These are phyloP conservation scores for Sarcophaga subvicina DNA, from an alignment of 2,888 invertebrate genomes.

Conservation along the genomic window DNA sequence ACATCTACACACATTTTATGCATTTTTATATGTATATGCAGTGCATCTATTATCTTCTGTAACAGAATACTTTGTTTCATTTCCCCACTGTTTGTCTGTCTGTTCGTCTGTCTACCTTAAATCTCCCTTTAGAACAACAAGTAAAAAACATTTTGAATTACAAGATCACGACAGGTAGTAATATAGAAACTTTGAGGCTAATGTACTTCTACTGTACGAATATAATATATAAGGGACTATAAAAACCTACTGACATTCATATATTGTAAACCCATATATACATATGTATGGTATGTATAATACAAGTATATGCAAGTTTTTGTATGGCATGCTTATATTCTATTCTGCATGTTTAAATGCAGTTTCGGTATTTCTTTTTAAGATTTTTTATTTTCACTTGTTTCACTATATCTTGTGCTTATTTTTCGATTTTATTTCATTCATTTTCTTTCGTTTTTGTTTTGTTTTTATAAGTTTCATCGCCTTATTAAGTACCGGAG, in stretches of 20 bases:
- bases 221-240: conserved; percentile 31
- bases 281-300: no score
- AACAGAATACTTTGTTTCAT: background rate
- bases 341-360: conserved; percentile 36
- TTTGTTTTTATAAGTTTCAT: conserved; percentile 39
- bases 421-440: conserved; percentile 13
- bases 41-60: background rate
- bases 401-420: conserved; percentile 23
- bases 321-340: no score
- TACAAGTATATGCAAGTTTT: no score
- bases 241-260: background rate
- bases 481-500: conserved; percentile 44
- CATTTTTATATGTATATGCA: conserved; percentile 28
- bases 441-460: conserved; percentile 33
- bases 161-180: conserved; percentile 68
- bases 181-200: conserved; percentile 65
- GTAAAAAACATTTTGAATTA: conserved; percentile 62
- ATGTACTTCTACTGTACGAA: conserved; percentile 54
- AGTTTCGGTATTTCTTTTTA: conserved; percentile 35
- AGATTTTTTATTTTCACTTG: background rate
- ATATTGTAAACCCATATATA: background rate
- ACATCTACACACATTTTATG: no score
- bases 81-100: conserved; percentile 30
- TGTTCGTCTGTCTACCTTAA: conserved; percentile 26
- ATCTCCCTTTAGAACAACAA: background rate